A percentile compares a stretch with the other conserved stretches of the same genome.
Conservation (phyloP, 2,797 vertebrate genomes). For the Pempheris klunzingeri region DNA sequence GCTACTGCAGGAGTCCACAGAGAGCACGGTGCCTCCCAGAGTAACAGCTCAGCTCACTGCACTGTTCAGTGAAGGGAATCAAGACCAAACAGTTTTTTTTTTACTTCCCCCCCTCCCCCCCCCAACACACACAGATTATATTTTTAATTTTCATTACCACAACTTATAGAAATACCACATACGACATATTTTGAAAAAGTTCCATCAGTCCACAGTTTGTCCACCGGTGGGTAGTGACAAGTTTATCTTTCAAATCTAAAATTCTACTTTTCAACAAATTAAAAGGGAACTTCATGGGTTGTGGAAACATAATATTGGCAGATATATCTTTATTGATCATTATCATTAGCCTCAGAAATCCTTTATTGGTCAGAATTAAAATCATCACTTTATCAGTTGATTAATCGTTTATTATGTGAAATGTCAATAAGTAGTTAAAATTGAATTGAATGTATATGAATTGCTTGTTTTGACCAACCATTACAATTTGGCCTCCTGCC, state of each 20-base stretch:
- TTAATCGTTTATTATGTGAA: too few species aligned
- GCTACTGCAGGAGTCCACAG: not conserved
- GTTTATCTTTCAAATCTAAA: not conserved
- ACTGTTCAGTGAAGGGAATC: not conserved
- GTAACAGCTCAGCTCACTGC: not conserved
- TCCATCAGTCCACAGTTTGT: not conserved
- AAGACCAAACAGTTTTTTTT: not conserved
- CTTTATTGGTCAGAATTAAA: too few species aligned
- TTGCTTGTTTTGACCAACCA: too few species aligned
- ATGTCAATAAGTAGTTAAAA: too few species aligned
- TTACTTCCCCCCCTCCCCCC: too few species aligned
- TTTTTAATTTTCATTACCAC: not conserved
- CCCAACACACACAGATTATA: too few species aligned
- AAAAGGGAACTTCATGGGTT: not conserved
- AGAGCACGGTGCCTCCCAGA: not conserved
- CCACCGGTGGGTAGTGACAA: not conserved
- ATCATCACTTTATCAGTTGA: too few species aligned
- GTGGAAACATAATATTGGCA: not conserved
- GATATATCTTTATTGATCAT: not conserved
- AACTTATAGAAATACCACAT: not conserved
- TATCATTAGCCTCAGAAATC: not conserved
- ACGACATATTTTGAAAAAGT: not conserved
- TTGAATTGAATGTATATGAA: too few species aligned
- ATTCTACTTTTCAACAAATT: too few species aligned
- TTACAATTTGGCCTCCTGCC: too few species aligned